phyloP scores from a whole-genome alignment of 2,113 vertebrate genomes.

The Malurus melanocephalus region DNA sequence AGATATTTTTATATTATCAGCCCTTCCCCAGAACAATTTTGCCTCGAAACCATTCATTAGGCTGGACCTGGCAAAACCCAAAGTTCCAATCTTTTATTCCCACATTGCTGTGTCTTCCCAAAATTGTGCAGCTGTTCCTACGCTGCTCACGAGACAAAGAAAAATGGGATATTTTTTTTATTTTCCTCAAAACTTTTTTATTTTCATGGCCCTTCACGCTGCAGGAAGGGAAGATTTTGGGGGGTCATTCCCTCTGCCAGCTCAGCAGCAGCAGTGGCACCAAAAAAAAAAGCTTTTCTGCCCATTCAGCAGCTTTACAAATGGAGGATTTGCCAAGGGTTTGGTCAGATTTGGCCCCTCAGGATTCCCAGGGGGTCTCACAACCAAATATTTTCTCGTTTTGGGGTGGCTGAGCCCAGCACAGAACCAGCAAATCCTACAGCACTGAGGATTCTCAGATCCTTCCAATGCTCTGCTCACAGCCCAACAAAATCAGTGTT shows the following conservation, averaged over 20 bases:
- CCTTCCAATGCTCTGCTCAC: not conserved
- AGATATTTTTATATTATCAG: not conserved
- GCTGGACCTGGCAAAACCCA: not conserved
- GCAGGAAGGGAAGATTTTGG: not conserved
- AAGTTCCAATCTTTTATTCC: not conserved
- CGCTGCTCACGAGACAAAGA: fast-evolving
- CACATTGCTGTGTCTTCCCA: not conserved
- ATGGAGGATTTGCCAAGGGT: not conserved
- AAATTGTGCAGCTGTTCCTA: not conserved
- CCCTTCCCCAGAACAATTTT: not conserved
- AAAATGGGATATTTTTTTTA: not conserved
- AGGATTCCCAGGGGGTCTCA: not conserved
- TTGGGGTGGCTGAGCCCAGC: not conserved
- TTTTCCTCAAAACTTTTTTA: not conserved
- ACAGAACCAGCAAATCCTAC: not conserved
- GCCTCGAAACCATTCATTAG: not conserved
- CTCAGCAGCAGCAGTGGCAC: not conserved
- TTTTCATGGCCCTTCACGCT: not conserved
- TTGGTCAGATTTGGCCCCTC: not conserved
- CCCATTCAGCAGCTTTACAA: not conserved
- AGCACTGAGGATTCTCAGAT: not conserved
- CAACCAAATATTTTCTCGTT: not conserved
- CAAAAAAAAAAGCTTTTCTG: not conserved
- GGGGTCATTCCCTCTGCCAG: not conserved
- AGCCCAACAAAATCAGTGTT: not conserved